Base-by-base conservation (phyloP, 2,113 vertebrate genomes). In the Taxidea taxus region DNA sequence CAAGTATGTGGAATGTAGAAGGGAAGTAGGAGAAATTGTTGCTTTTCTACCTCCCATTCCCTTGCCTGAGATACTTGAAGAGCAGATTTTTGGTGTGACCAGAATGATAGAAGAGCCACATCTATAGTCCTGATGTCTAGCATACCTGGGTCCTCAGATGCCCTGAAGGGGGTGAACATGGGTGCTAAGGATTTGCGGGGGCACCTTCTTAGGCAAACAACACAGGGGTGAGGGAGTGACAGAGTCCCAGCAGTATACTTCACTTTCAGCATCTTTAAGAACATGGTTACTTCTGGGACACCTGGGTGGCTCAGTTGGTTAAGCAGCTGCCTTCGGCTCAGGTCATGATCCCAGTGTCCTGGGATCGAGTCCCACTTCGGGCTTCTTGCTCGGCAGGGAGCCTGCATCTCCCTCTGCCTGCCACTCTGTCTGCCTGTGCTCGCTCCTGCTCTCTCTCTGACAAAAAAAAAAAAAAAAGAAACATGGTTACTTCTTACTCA, bases 121-220 rank as follows among this genome's bases (percentile, higher is more conserved):
- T 80, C 21, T 37, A 3, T 1, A 13, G 18, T 54, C 21, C 31
- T 51, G 21, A 15, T 31, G 11, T 7, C 8, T 0, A 0, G 4
- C 2, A 62, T 54, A 27, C 37, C 15, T 47, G 42, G 7, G 15
- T 31, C n/a, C 29, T 75, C 42, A 82, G 42, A 37, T 64, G 34
- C 25, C 11, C 7, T 0, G 2, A 29, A 23, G n/a, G 39, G 58
- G 42, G 31, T 2, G 10, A 6, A 20, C n/a, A 0, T 37, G 15
- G 37, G 18, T 31, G 37, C 8, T n/a, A 29, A 70, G 39, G 54
- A 44, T n/a, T 49, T n/a, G 44, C 64, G 51, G 29, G 66, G 44
- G 7, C 11, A 4, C 1, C 29, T 51, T 58, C 29, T 72, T 72
- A 23, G 37, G 25, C 10, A 54, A 18, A 58, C 3, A 51, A 0